Evolutionary conservation across 2,888 invertebrate species (phyloP).

Genomic region (Tigriopus californicus): DNA sequence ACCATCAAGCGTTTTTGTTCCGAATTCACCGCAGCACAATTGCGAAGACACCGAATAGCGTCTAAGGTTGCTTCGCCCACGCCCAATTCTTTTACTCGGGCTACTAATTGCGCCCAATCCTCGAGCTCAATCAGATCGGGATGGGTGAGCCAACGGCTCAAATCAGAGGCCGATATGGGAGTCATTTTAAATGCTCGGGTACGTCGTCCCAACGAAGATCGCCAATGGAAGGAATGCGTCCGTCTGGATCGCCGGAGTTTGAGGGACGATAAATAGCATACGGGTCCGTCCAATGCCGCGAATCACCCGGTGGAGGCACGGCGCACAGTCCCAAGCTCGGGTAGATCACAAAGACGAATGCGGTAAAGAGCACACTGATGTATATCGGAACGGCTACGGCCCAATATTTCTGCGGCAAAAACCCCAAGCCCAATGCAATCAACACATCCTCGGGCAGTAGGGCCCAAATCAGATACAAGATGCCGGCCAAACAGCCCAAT

Average conservation of each 20-base stretch:
- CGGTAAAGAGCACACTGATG: constrained; percentile 45
- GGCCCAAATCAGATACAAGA: constrained; percentile 66
- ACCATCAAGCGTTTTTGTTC: too few species aligned
- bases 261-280: not conserved
- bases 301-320: not conserved
- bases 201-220: too few species aligned
- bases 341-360: constrained; percentile 63
- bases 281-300: not conserved
- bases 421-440: constrained; percentile 50
- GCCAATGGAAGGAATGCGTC: not conserved
- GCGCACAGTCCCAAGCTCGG: constrained; percentile 30
- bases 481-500: constrained; percentile 45
- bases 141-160: too few species aligned
- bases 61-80: too few species aligned
- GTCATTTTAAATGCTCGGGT: too few species aligned
- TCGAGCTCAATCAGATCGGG: too few species aligned
- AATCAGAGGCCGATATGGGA: too few species aligned
- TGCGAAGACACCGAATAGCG: too few species aligned
- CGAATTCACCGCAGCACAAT: too few species aligned
- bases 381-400: constrained; percentile 67
- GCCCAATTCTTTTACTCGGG: too few species aligned
- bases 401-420: constrained; percentile 69
- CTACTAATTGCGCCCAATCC: too few species aligned
- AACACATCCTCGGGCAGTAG: constrained; percentile 52
- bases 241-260: not conserved